A percentile compares a stretch with the other conserved stretches of the same genome.
phyloP scores from a whole-genome alignment of 1,140 invertebrate genomes.

The Nephila pilipes region DNA sequence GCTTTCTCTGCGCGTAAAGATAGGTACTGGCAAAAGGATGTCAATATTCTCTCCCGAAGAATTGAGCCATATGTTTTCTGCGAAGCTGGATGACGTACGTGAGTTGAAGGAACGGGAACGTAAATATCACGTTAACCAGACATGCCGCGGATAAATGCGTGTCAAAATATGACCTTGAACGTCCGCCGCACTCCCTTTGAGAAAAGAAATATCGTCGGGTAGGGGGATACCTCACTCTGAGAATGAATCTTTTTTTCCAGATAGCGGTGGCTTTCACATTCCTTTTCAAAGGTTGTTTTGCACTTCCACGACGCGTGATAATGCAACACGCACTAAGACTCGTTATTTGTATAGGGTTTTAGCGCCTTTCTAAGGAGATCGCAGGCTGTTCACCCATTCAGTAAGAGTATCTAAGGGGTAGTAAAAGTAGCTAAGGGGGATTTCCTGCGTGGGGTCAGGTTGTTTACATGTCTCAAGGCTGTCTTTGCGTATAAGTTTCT shows the following conservation, averaged over 20 bases:
- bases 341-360: no score
- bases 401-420: no score
- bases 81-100: neutral
- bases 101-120: constrained; percentile 43
- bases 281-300: neutral
- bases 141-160: constrained; percentile 7
- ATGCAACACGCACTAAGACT: no score
- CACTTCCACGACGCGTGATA: no score
- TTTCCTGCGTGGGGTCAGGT: no score
- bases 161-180: constrained; percentile 42
- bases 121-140: constrained; percentile 23
- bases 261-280: neutral
- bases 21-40: constrained; percentile 4
- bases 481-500: no score
- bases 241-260: neutral
- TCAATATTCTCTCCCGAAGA: neutral
- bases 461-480: no score
- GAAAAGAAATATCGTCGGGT: neutral
- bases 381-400: no score
- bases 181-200: neutral
- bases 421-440: no score
- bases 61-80: neutral
- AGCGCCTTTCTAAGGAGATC: no score
- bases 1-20: neutral
- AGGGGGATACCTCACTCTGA: neutral